phyloP scores from a whole-genome alignment of 2,888 invertebrate genomes.

The Orthosia gracilis region DNA sequence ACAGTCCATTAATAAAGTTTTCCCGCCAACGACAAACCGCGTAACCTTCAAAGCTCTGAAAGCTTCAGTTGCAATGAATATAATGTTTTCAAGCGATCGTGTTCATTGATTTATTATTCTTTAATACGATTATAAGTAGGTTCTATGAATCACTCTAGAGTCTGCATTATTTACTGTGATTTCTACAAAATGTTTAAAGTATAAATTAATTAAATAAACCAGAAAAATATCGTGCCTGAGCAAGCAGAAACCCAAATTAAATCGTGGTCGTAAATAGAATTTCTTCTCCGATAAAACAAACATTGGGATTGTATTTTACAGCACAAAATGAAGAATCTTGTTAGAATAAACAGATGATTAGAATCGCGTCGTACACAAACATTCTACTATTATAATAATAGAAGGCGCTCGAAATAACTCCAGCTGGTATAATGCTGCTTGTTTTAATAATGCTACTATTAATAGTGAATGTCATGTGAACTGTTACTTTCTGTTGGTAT shows the following conservation, averaged over 20 bases:
- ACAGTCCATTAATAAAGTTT: constrained; percentile 37
- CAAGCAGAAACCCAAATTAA: constrained; percentile 9
- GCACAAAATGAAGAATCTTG: constrained; percentile 17
- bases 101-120: constrained; percentile 58
- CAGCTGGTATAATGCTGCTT: constrained; percentile 30
- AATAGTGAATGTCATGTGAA: not conserved
- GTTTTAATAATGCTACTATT: constrained; percentile 33
- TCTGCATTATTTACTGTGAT: constrained; percentile 1
- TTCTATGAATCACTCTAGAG: constrained; percentile 1
- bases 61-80: constrained; percentile 45
- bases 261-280: constrained; percentile 21
- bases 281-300: constrained; percentile 28
- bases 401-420: constrained; percentile 46
- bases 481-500: not conserved
- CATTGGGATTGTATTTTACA: constrained; percentile 12
- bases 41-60: constrained; percentile 22
- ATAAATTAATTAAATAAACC: constrained; percentile 24
- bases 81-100: constrained; percentile 21
- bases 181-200: too few relatives aligned
- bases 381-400: constrained; percentile 37
- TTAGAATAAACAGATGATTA: constrained; percentile 32
- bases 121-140: constrained; percentile 8
- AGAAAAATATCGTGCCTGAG: constrained; percentile 16
- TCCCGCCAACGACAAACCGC: constrained; percentile 43
- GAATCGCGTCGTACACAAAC: constrained; percentile 15